Conservation (phyloP, 2,797 vertebrate species). For the Acipenser oxyrinchus region DNA sequence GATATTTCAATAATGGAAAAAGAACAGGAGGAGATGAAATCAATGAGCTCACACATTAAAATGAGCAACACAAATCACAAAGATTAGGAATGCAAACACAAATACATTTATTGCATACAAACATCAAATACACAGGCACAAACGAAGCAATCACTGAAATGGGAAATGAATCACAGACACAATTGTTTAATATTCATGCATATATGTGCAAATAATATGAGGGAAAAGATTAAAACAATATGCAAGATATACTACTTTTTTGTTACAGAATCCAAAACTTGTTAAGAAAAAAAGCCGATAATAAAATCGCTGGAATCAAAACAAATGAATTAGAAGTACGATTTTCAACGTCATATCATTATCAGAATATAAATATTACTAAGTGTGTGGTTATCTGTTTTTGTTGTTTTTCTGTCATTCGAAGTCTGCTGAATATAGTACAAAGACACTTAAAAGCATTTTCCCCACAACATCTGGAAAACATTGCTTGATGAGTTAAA, state of each 20-base stretch:
- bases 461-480: not conserved
- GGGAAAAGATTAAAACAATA: conserved; percentile 30
- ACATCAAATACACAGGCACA: conserved; percentile 6
- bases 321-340: not conserved
- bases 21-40: conserved; percentile 22
- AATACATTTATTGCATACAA: conserved; percentile 8
- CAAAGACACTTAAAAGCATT: not conserved
- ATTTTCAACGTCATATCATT: not conserved
- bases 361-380: not conserved
- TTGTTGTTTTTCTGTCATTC: not conserved
- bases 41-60: conserved; percentile 1
- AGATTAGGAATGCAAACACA: conserved; percentile 2
- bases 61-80: not conserved
- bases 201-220: conserved; percentile 27
- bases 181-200: conserved; percentile 2
- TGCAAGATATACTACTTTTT: conserved; percentile 48
- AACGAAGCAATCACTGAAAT: not conserved
- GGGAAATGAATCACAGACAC: conserved; percentile 13
- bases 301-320: not conserved
- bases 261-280: conserved; percentile 8
- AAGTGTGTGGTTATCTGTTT: not conserved
- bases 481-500: not conserved
- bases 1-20: not conserved
- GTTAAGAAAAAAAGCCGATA: not conserved
- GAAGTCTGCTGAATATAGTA: not conserved